These are phyloP conservation scores for Microctenopoma steveboyesi DNA, from an alignment of 2,797 vertebrate genomes.

Conservation along the genomic window DNA sequence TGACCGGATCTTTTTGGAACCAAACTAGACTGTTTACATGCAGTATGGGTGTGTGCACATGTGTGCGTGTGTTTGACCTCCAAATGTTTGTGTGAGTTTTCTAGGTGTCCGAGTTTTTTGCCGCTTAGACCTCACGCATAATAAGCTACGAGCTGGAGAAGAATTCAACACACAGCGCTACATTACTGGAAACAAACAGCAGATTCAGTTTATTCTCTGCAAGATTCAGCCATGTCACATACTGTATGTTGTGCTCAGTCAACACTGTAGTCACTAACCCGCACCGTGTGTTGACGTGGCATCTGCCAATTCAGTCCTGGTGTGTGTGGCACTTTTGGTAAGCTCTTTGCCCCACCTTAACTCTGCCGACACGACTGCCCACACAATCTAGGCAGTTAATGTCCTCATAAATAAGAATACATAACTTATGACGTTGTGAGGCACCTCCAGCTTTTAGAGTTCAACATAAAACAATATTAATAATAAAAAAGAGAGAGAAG, in stretches of 20 bases:
- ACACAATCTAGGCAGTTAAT: conserved; percentile 8
- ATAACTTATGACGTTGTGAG: background rate
- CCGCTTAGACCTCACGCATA: conserved; percentile 21
- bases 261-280: conserved; percentile 57
- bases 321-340: conserved; percentile 48
- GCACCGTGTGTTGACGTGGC: conserved; percentile 72
- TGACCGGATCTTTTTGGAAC: conserved; percentile 21
- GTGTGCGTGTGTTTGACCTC: conserved; percentile 1
- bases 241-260: conserved; percentile 44
- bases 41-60: background rate
- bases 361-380: conserved; percentile 39
- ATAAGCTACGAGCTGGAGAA: conserved; percentile 1
- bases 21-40: conserved; percentile 11
- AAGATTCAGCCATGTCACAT: conserved; percentile 8
- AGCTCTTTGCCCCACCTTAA: conserved; percentile 62
- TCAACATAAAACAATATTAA: background rate
- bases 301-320: conserved; percentile 57
- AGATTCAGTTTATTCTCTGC: conserved; percentile 18
- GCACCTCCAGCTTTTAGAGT: background rate
- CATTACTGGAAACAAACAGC: conserved; percentile 12
- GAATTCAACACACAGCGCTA: background rate
- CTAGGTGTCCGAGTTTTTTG: conserved; percentile 37
- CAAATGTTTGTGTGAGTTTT: conserved; percentile 36
- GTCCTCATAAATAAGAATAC: conserved; percentile 9
- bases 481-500: conserved; percentile 12